A percentile compares a stretch with the other conserved stretches of the same genome.
Evolutionary conservation across 2,888 invertebrate species (phyloP).

Genomic region (Meteorus colon): DNA sequence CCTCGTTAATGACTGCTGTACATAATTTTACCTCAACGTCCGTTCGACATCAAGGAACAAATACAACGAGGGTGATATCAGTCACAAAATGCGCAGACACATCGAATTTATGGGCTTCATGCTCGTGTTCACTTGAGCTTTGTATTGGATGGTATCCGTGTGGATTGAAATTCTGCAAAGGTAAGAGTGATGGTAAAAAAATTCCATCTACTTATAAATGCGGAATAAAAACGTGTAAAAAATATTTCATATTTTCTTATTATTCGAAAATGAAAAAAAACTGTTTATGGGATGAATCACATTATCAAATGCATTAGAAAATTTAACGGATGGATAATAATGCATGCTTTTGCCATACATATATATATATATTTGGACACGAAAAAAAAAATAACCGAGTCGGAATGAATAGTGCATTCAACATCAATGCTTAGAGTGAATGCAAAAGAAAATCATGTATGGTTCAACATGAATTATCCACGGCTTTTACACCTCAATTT

Average conservation of each 20-base stretch:
- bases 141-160: conserved; percentile 98
- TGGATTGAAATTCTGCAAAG: conserved; percentile 94
- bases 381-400: too few species aligned
- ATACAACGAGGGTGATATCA: conserved; percentile 61
- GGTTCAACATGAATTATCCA: not conserved
- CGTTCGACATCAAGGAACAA: conserved; percentile 50
- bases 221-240: conserved; percentile 95
- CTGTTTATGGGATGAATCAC: conserved; percentile 88
- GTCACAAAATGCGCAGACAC: conserved; percentile 79
- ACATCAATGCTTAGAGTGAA: not conserved
- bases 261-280: conserved; percentile 88
- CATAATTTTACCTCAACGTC: conserved; percentile 80
- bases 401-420: not conserved
- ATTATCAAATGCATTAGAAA: conserved; percentile 57
- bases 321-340: not conserved
- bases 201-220: conserved; percentile 87
- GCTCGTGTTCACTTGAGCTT: conserved; percentile 89
- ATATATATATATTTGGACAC: not conserved
- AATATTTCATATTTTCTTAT: conserved; percentile 91
- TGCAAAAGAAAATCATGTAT: not conserved
- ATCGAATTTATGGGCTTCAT: conserved; percentile 82
- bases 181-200: conserved; percentile 81
- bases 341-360: not conserved
- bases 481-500: not conserved
- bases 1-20: conserved; percentile 82